Base-by-base conservation (phyloP, 2,888 invertebrate genomes). In the Chymomyza procnemis region DNA sequence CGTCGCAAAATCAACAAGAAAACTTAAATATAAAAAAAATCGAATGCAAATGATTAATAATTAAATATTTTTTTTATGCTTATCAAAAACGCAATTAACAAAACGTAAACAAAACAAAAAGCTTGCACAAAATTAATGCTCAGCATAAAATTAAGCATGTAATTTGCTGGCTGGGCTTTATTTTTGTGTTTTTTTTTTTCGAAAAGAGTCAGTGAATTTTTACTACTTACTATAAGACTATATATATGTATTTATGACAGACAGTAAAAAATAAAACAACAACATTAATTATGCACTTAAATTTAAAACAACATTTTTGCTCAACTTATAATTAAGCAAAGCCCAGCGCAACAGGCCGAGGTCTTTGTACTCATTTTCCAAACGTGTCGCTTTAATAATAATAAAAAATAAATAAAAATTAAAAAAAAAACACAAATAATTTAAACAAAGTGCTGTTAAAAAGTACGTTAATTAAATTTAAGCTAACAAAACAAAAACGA, bases 21-120 rank as follows among this genome's bases (percentile, higher is more conserved):
- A 61, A 61, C 52, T 16, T 8, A 52, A 61, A 22, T 34, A 55
- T 12, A 52, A 14, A 64, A 66, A 54, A 74, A 70, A 71, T 73
- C 73, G 73, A 71, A 80, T 58, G 74, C 69, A 79, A 81, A 78
- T 87, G 80, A 80, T 85, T 85, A 74, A 87, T 85, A 85, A 87
- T 87, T 87, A 78, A 83, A 85, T 80, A 87, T 79, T 85, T 85
- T 76, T 79, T 85, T 87, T 76, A 82, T 76, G 85, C 80, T 82
- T 85, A 82, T 74, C 72, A 72, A 18, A 61, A 67, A 2, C 47
- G 65, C 57, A 71, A 65, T 60, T 59, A 52, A 55, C 58, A 69
- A 62, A 34, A 54, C 55, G 61, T 46, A 48, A 64, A 68, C 52
- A 50, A 57, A 56, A 30, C 55, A 60, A 50, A 68, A 63, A 52